phyloP scores from a whole-genome alignment of 2,797 vertebrate species.

The Salarias fasciatus region DNA sequence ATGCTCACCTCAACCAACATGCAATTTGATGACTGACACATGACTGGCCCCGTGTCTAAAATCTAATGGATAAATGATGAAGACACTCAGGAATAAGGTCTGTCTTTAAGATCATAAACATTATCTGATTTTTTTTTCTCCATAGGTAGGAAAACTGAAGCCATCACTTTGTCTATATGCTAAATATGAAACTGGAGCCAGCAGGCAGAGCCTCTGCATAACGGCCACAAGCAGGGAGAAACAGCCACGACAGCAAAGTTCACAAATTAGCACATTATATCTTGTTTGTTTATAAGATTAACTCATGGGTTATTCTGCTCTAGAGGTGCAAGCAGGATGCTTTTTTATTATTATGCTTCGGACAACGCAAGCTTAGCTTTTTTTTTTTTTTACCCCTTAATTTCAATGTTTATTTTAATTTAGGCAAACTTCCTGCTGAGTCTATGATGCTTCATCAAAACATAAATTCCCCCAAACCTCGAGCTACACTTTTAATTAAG shows the following conservation, averaged over 20 bases:
- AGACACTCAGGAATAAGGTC: neutral
- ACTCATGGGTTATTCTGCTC: conserved; percentile 11
- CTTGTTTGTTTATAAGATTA: conserved; percentile 26
- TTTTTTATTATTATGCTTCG: conserved; percentile 6
- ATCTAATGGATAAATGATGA: too few relatives aligned
- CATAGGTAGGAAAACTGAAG: neutral
- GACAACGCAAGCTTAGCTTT: neutral
- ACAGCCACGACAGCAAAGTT: conserved; percentile 18
- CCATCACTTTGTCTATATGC: neutral
- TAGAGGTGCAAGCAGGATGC: neutral
- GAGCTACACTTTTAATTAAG: neutral
- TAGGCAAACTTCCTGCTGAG: neutral
- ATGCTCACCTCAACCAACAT: too few relatives aligned
- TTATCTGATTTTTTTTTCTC: neutral
- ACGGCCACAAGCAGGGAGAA: conserved; percentile 7
- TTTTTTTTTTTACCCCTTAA: too few relatives aligned
- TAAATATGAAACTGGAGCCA: conserved; percentile 3
- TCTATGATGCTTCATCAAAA: neutral
- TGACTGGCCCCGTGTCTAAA: too few relatives aligned
- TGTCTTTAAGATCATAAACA: conserved; percentile 1
- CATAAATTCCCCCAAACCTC: neutral
- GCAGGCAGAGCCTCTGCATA: conserved; percentile 5
- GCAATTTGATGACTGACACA: too few relatives aligned
- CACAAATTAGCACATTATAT: conserved; percentile 19
- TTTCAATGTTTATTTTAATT: conserved; percentile 1